phyloP scores from a whole-genome alignment of 2,888 invertebrate species.

The Elysia crispata region DNA sequence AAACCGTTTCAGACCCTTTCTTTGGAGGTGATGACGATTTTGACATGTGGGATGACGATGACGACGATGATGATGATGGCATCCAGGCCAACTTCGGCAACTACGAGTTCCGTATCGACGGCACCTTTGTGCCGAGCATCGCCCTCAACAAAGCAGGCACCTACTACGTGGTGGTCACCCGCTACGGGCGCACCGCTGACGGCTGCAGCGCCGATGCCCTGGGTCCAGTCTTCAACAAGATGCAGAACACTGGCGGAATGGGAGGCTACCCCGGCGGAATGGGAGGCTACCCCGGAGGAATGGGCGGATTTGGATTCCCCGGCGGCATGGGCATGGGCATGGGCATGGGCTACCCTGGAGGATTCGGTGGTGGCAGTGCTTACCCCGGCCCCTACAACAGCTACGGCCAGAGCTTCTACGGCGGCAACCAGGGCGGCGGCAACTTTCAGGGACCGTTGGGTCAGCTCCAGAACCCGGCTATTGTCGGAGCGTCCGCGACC shows the following conservation, averaged over 20 bases:
- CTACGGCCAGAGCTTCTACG: neutral
- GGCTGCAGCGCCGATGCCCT: conserved; percentile 29
- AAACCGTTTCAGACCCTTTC: neutral
- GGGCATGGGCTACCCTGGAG: neutral
- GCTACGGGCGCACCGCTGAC: conserved; percentile 22
- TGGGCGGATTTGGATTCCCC: neutral
- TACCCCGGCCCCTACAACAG: neutral
- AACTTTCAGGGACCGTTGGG: neutral
- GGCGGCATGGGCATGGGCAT: conserved; percentile 12
- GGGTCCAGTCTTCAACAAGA: conserved; percentile 5
- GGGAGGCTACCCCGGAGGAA: neutral
- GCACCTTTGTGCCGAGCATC: conserved; percentile 34
- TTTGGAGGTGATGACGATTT: neutral
- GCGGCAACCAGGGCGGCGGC: conserved; percentile 5
- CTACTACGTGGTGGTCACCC: conserved; percentile 18
- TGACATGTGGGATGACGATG: neutral
- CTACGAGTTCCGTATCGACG: conserved; percentile 27
- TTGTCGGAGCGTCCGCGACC: conserved; percentile 26
- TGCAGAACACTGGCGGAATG: neutral
- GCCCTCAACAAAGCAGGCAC: conserved; percentile 30
- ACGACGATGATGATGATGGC: conserved; percentile 5
- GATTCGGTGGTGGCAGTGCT: neutral
- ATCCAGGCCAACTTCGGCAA: too few relatives aligned
- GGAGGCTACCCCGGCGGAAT: neutral
- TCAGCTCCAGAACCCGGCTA: conserved; percentile 35